These are phyloP conservation scores for Drosophila stalkeri DNA, from an alignment of 2,888 invertebrate genomes.

Conservation along the genomic window DNA sequence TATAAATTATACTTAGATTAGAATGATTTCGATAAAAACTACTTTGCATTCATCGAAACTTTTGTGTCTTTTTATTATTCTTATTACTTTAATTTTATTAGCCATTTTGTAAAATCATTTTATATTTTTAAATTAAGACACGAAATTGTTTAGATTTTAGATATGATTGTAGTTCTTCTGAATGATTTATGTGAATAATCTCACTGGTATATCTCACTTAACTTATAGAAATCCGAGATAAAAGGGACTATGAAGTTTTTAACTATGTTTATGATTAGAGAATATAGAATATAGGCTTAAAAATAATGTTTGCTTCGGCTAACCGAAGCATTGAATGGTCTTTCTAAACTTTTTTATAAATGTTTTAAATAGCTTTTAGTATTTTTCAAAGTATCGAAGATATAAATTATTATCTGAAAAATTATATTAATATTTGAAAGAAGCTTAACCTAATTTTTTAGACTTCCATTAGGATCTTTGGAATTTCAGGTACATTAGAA, in stretches of 20 bases:
- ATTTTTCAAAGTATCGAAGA: slow-evolving; percentile 37
- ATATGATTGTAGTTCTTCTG: slow-evolving; percentile 70
- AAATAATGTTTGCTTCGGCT: slow-evolving; percentile 41
- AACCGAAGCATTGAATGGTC: slow-evolving; percentile 38
- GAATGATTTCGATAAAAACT: slow-evolving; percentile 53
- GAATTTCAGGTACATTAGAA: slow-evolving; percentile 79
- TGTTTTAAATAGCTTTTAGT: neutral
- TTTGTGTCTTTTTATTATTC: slow-evolving; percentile 28
- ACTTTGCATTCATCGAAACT: slow-evolving; percentile 52
- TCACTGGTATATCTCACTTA: slow-evolving; percentile 30
- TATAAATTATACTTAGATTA: slow-evolving; percentile 63
- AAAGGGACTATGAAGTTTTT: neutral
- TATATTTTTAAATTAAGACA: slow-evolving; percentile 73
- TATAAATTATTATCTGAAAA: slow-evolving; percentile 14
- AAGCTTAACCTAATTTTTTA: slow-evolving; percentile 68
- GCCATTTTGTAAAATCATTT: slow-evolving; percentile 59
- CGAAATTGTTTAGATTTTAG: slow-evolving; percentile 71
- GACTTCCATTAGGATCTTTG: slow-evolving; percentile 67
- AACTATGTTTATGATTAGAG: neutral
- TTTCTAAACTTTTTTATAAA: slow-evolving; percentile 5
- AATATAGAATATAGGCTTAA: slow-evolving; percentile 14
- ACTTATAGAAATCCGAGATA: slow-evolving; percentile 9
- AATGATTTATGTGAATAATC: slow-evolving; percentile 65
- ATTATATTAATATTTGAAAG: slow-evolving; percentile 48
- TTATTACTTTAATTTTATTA: slow-evolving; percentile 21